Evolutionary conservation across 92 coral and sea anemone species (phyloP).

Genomic region (Phenganax subtilis): DNA sequence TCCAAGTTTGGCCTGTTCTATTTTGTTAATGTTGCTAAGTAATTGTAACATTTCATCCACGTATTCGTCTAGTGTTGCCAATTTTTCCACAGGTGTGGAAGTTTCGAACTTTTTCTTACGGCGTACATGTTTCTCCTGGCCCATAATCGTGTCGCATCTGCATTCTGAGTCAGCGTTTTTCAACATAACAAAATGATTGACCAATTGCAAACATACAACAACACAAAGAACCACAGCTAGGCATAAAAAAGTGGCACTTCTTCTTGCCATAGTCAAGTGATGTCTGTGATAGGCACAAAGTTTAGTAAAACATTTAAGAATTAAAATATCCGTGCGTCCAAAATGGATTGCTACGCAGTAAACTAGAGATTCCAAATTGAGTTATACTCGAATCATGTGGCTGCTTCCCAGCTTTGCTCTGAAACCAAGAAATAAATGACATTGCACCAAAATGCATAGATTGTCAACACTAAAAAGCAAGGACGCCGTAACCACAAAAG

Average conservation of each 20-base stretch:
- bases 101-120: background rate
- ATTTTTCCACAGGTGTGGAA: background rate
- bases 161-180: slow-evolving; percentile 36
- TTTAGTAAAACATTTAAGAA: too few relatives aligned
- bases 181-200: slow-evolving; percentile 64
- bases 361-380: too few relatives aligned
- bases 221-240: slow-evolving; percentile 43
- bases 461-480: too few relatives aligned
- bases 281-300: too few relatives aligned
- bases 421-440: too few relatives aligned
- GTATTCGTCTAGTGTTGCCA: background rate
- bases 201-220: slow-evolving; percentile 55
- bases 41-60: background rate
- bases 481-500: too few relatives aligned
- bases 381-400: too few relatives aligned
- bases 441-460: too few relatives aligned
- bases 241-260: slow-evolving; percentile 42
- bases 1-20: slow-evolving; percentile 19
- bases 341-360: too few relatives aligned
- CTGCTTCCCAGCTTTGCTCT: too few relatives aligned
- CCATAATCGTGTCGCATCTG: background rate
- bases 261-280: background rate
- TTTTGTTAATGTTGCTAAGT: background rate
- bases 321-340: too few relatives aligned
- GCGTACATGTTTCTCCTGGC: background rate